These are phyloP conservation scores for Myotis pilosus DNA, from an alignment of 2,797 vertebrate species.

Conservation along the genomic window DNA sequence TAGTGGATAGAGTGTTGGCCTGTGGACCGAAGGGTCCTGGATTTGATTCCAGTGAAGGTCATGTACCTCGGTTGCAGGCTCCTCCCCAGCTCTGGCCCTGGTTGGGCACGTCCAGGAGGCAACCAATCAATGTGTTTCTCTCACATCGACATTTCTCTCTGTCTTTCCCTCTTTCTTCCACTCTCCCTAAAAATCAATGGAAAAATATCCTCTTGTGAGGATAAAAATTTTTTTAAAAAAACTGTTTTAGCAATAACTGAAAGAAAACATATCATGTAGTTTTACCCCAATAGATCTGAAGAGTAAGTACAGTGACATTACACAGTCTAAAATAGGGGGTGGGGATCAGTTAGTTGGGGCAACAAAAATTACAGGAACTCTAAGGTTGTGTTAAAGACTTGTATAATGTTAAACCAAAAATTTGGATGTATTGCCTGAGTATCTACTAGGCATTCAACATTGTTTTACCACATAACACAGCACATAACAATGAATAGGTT, in stretches of 20 bases:
- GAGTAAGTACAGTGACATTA: background rate
- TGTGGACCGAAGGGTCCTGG: too few species aligned
- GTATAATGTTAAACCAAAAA: background rate
- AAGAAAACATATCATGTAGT: background rate
- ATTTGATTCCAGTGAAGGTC: too few species aligned
- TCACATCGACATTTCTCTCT: too few species aligned
- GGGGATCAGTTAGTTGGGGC: background rate
- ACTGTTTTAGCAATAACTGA: background rate
- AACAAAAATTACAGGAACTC: conserved; percentile 17
- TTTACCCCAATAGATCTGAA: background rate
- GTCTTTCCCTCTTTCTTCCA: too few species aligned
- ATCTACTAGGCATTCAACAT: background rate
- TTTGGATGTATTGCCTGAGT: background rate
- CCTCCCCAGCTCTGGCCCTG: too few species aligned
- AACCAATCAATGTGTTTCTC: too few species aligned
- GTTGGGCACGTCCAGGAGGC: too few species aligned
- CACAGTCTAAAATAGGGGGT: background rate
- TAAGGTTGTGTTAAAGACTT: background rate
- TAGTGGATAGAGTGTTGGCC: too few species aligned
- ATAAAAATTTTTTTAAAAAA: background rate
- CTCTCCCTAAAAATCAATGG: too few species aligned
- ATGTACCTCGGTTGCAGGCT: too few species aligned
- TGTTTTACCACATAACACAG: background rate
- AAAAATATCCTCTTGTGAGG: too few species aligned
- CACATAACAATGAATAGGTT: background rate